Conservation (phyloP, 2,888 invertebrate genomes). For the Teleiodes luculella region DNA sequence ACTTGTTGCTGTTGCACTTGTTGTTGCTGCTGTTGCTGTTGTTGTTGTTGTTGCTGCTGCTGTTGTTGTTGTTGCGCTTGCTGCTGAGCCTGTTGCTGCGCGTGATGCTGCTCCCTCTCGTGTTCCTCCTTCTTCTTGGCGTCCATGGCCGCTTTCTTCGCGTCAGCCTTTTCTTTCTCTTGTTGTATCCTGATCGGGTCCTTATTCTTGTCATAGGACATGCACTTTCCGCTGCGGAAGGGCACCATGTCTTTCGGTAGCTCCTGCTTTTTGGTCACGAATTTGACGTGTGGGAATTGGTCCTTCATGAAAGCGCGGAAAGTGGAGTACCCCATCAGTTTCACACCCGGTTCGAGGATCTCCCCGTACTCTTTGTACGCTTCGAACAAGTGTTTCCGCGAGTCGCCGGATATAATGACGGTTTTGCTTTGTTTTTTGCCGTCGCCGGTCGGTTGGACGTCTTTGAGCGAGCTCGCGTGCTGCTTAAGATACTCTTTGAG, state of each 20-base stretch:
- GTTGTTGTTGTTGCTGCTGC: slow-evolving; percentile 54
- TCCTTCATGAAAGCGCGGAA: slow-evolving; percentile 90
- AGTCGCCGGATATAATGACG: slow-evolving; percentile 73
- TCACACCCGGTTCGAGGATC: slow-evolving; percentile 83
- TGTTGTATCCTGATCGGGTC: slow-evolving; percentile 71
- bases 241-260: slow-evolving; percentile 70
- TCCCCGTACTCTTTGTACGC: slow-evolving; percentile 86
- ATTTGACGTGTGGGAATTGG: slow-evolving; percentile 88
- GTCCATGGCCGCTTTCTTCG: slow-evolving; percentile 72
- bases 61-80: slow-evolving; percentile 49
- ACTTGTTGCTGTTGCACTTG: slow-evolving; percentile 67
- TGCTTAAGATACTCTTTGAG: slow-evolving; percentile 84
- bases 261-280: slow-evolving; percentile 80
- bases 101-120: slow-evolving; percentile 63
- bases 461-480: slow-evolving; percentile 79
- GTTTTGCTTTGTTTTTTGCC: slow-evolving; percentile 73
- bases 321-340: slow-evolving; percentile 88
- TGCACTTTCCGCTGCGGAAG: slow-evolving; percentile 76
- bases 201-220: slow-evolving; percentile 74
- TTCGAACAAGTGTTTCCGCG: slow-evolving; percentile 85
- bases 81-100: slow-evolving; percentile 57
- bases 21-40: slow-evolving; percentile 59
- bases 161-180: slow-evolving; percentile 71
- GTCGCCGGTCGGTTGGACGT: slow-evolving; percentile 66
- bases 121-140: slow-evolving; percentile 73